Evolutionary conservation across 2,888 invertebrate genomes (phyloP), one percentile per base, ranked within the genome.

Genomic region (Hartigia nigra): DNA sequence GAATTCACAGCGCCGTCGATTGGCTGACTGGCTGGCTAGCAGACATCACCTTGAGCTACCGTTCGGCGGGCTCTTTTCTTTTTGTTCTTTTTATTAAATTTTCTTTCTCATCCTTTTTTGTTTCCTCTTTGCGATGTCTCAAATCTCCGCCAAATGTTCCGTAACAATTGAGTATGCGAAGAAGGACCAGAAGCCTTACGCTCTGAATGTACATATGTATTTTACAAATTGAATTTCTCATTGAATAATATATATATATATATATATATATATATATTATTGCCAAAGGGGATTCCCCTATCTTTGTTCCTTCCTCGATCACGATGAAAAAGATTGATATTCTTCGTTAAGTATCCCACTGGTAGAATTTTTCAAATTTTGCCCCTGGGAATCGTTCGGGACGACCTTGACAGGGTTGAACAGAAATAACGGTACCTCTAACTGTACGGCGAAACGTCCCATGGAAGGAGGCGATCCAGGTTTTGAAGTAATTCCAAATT

Each of bases 401-500:
- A 55, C 39, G 5, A 23, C 39, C 39, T 55, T 55, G 39, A 55
- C 14, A 5, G 9, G 23, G 14, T 5, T 23, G 39, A 5, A 5
- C 39, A 23, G 1, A 23, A 55, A 23, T 23, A 55, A 55, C 14
- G 39, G 23, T 5, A 55, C 39, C 5, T n/a, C n/a, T n/a, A n/a
- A 14, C 23, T 5, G 39, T 9, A 55, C 14, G 23, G 23, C 23
- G 14, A 39, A 39, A 1, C 1, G 1, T 23, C 23, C 9, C 39
- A 0, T 9, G 1, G 23, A 0, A 1, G 1, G 23, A 55, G 2
- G 5, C 9, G 4, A 0, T 23, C 9, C 9, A 23, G 23, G 39
- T 55, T 55, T 55, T 14, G 14, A 4, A 5, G 39, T 9, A 55
- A 23, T 23, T 39, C 4, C 14, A 39, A 55, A 55, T 55, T 55